phyloP scores from a whole-genome alignment of 1,140 invertebrate species.

The Magallana angulata region DNA sequence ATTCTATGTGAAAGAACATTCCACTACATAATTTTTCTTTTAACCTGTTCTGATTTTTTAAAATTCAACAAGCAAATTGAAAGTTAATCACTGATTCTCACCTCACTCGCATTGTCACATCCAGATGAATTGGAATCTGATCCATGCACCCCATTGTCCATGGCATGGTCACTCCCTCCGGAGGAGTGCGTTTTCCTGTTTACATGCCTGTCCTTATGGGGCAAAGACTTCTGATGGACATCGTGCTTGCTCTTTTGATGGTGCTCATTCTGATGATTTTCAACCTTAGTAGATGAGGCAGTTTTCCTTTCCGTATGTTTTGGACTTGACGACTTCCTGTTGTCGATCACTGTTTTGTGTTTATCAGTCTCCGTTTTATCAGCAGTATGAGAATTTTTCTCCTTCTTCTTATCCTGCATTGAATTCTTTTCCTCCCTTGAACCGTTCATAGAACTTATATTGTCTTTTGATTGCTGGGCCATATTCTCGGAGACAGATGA shows the following conservation, averaged over 20 bases:
- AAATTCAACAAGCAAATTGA: not conserved
- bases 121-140: constrained; percentile 60
- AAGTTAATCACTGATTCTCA: not conserved
- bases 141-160: constrained; percentile 56
- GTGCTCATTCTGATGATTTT: constrained; percentile 19
- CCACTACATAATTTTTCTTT: no score
- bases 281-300: constrained; percentile 15
- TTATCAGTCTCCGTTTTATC: constrained; percentile 24
- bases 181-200: constrained; percentile 18
- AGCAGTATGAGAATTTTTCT: constrained; percentile 34
- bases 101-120: constrained; percentile 66
- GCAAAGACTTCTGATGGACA: not conserved
- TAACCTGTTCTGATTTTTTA: no score
- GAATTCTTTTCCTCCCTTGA: not conserved
- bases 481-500: constrained; percentile 9
- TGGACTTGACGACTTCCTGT: constrained; percentile 2
- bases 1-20: not conserved
- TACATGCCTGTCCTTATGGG: not conserved
- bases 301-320: not conserved
- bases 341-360: not conserved
- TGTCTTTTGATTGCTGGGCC: constrained; percentile 1
- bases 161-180: constrained; percentile 16
- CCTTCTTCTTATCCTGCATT: not conserved
- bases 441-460: not conserved
- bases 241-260: not conserved